A percentile compares a stretch with the other conserved stretches of the same genome.
Evolutionary conservation across 2,888 invertebrate species (phyloP).

Genomic region (Agrotis ipsilon): DNA sequence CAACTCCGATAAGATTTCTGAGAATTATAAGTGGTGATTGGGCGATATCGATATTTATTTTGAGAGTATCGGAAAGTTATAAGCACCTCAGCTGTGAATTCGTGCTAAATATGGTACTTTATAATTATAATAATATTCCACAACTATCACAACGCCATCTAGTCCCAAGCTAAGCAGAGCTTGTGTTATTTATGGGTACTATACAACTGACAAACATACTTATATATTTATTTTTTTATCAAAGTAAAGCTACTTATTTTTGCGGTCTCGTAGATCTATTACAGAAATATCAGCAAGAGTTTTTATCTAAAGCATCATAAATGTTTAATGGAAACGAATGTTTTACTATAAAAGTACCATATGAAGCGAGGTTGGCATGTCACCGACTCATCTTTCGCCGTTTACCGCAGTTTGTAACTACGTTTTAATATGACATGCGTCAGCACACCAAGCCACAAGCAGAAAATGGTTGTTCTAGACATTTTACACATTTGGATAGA

Average conservation of each 20-base stretch:
- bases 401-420: constrained; percentile 50
- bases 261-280: not conserved
- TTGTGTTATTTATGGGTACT: no score
- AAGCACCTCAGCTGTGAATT: constrained; percentile 22
- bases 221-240: no score
- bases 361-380: constrained; percentile 6
- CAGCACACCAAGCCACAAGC: constrained; percentile 38
- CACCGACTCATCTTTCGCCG: constrained; percentile 12
- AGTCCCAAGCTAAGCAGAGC: no score
- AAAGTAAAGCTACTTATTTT: not conserved
- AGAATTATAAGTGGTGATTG: constrained; percentile 13
- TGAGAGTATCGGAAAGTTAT: not conserved
- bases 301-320: constrained; percentile 14
- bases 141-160: no score
- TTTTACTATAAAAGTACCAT: constrained; percentile 26
- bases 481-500: constrained; percentile 59
- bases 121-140: no score
- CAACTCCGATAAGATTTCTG: constrained; percentile 6
- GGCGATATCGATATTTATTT: constrained; percentile 15
- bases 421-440: constrained; percentile 3
- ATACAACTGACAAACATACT: no score
- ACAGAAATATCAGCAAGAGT: constrained; percentile 24
- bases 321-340: constrained; percentile 2
- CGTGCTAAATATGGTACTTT: constrained; percentile 24
- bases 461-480: constrained; percentile 44